Base-by-base conservation (phyloP, 2,113 vertebrate genomes). In the Calcarius ornatus region DNA sequence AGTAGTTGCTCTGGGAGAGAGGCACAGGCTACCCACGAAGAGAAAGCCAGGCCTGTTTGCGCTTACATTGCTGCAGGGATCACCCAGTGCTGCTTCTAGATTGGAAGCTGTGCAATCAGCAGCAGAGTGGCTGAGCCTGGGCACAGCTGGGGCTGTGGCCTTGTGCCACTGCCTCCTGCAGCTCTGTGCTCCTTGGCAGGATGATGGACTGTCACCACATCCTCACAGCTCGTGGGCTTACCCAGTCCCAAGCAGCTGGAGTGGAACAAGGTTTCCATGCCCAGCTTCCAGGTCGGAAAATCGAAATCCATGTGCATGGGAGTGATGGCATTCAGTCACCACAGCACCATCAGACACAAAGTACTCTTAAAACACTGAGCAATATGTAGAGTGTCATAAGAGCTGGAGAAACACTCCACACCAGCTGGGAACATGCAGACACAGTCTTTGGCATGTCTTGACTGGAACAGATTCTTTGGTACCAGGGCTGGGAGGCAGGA, bases 181-280 rank as follows among this genome's bases (percentile, higher is more conserved):
- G 35, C 50, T 30, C 1, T 1, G 53, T 11, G 57, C 43, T 2
- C 1, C 37, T 37, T 61, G 90, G 18, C 45, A 28, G 53, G 70
- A 17, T 0, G 0, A 37, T 4, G 2, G 15, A 23, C 53, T 50
- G 48, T 17, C 53, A 53, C 23, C 3, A 5, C 35, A 3, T 65
- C 78, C 70, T 45, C 56, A 45, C 20, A 60, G 64, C 53, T 33
- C 0, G 0, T 8, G 10, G 38, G n/a, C 30, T 81, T 66, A 63
- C 22, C 9, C 38, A 38, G 1, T 33, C 28, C 68, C 5, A 0
- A 66, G 33, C n/a, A 75, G 47, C 5, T 82, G 31, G n/a, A 33
- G 24, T 53, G n/a, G 69, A 93, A 82, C 9, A 60, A 33, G 10
- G 17, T 54, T 94, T 83, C 63, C 2, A 2, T 0, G 4, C 21